These are phyloP conservation scores for Palaemon carinicauda DNA, from an alignment of 1,140 invertebrate species.

Conservation along the genomic window DNA sequence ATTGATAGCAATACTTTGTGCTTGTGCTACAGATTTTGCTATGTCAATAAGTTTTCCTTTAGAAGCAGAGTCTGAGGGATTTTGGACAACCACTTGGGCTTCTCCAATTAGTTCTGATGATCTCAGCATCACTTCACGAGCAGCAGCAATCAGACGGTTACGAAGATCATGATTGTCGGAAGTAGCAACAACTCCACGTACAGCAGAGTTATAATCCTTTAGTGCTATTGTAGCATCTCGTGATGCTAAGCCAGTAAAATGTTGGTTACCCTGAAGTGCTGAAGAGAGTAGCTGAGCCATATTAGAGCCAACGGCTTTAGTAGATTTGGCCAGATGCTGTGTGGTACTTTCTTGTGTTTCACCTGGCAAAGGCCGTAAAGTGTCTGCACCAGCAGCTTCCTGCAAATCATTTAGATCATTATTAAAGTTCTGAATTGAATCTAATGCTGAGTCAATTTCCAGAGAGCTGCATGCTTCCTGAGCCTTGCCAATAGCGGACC, in stretches of 20 bases:
- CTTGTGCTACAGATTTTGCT: constrained; percentile 71
- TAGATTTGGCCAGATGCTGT: constrained; percentile 74
- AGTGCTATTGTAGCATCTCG: constrained; percentile 81
- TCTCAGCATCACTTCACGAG: constrained; percentile 73
- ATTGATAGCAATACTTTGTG: constrained; percentile 73
- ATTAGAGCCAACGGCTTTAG: constrained; percentile 73
- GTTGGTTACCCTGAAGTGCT: constrained; percentile 83
- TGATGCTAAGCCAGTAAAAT: constrained; percentile 83
- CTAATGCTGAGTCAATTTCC: constrained; percentile 83
- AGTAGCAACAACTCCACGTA: constrained; percentile 78
- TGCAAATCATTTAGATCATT: constrained; percentile 84
- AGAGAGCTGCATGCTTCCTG: constrained; percentile 88
- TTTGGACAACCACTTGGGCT: constrained; percentile 51
- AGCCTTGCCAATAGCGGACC: constrained; percentile 82
- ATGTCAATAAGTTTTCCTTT: constrained; percentile 57
- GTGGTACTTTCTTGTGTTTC: constrained; percentile 83
- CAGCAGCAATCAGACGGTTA: constrained; percentile 74
- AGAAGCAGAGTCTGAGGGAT: constrained; percentile 33
- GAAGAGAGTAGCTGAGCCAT: constrained; percentile 87
- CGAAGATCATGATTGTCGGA: constrained; percentile 73
- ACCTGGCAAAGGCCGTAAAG: constrained; percentile 83
- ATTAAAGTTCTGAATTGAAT: constrained; percentile 81
- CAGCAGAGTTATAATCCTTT: constrained; percentile 75
- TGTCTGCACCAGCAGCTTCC: constrained; percentile 74
- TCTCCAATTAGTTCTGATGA: constrained; percentile 57